A percentile compares a stretch with the other conserved stretches of the same genome.
These are phyloP conservation scores for Tricholauxania praeusta DNA, from an alignment of 2,888 invertebrate genomes.

Conservation along the genomic window DNA sequence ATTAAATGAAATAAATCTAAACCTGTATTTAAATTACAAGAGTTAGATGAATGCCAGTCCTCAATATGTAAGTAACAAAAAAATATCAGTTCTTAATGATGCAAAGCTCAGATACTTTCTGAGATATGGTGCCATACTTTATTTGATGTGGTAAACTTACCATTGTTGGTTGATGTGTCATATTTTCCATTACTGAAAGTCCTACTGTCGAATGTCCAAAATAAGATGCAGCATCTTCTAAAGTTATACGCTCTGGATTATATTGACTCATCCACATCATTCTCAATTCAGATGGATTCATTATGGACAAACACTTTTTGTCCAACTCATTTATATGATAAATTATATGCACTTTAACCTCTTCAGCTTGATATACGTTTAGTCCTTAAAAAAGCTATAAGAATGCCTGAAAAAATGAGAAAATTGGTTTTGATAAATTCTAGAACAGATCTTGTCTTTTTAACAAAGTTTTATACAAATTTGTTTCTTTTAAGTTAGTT, in stretches of 20 bases:
- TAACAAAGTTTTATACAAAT: too few relatives aligned
- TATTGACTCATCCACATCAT: slow-evolving; percentile 74
- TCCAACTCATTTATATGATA: slow-evolving; percentile 15
- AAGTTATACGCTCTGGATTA: slow-evolving; percentile 65
- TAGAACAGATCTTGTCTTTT: too few relatives aligned
- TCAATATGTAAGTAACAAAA: background rate
- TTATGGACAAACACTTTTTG: slow-evolving; percentile 35
- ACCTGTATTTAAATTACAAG: slow-evolving; percentile 4
- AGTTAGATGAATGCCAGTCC: background rate
- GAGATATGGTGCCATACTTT: background rate
- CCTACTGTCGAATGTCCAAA: slow-evolving; percentile 70
- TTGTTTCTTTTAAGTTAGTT: too few relatives aligned
- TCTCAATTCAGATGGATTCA: slow-evolving; percentile 61
- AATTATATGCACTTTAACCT: too few relatives aligned
- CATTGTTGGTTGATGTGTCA: slow-evolving; percentile 70
- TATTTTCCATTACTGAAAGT: slow-evolving; percentile 71
- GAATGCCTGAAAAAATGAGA: too few relatives aligned
- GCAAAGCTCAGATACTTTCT: background rate
- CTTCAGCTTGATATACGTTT: too few relatives aligned
- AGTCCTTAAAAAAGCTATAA: too few relatives aligned
- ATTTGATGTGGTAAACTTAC: slow-evolving; percentile 60
- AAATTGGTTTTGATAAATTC: too few relatives aligned
- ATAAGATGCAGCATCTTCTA: slow-evolving; percentile 65
- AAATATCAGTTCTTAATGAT: background rate
- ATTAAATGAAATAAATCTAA: slow-evolving; percentile 26